phyloP scores from a whole-genome alignment of 2,113 vertebrate genomes.

The Datnioides undecimradiatus region DNA sequence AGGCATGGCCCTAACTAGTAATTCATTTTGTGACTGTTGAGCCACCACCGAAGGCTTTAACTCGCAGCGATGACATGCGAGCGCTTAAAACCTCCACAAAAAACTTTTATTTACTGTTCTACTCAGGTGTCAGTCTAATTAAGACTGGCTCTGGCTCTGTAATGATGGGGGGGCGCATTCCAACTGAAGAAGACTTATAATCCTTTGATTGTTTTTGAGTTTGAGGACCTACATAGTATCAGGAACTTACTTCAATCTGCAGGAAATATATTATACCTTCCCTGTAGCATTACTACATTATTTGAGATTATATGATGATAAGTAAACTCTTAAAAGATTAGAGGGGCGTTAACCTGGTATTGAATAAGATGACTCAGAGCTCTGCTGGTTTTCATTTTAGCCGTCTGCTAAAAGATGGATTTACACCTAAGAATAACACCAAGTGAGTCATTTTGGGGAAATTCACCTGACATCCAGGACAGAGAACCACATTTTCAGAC shows the following conservation, averaged over 20 bases:
- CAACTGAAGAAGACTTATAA: neutral
- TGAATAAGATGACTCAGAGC: neutral
- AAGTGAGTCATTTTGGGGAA: neutral
- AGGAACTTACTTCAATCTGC: neutral
- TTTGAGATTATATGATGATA: neutral
- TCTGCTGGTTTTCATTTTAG: neutral
- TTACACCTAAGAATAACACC: neutral
- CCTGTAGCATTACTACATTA: rapidly evolving
- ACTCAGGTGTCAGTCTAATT: neutral
- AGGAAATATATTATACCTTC: neutral
- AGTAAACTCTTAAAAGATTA: too few species aligned
- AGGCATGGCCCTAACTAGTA: slow-evolving; percentile 65
- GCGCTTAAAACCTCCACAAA: slow-evolving; percentile 58
- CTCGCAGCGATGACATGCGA: slow-evolving; percentile 75
- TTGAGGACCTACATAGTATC: neutral
- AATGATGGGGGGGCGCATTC: neutral
- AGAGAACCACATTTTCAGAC: slow-evolving; percentile 3
- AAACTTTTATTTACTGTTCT: neutral
- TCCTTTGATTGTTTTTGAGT: neutral
- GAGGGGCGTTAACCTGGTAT: neutral
- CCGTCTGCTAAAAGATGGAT: neutral
- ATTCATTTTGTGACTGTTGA: slow-evolving; percentile 87
- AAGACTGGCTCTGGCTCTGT: neutral
- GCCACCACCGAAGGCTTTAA: slow-evolving; percentile 79
- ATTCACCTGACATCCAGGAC: neutral